Conservation (phyloP, 37 sponge, comb jelly and placozoan genomes). For the Lycopodina hypogea region DNA sequence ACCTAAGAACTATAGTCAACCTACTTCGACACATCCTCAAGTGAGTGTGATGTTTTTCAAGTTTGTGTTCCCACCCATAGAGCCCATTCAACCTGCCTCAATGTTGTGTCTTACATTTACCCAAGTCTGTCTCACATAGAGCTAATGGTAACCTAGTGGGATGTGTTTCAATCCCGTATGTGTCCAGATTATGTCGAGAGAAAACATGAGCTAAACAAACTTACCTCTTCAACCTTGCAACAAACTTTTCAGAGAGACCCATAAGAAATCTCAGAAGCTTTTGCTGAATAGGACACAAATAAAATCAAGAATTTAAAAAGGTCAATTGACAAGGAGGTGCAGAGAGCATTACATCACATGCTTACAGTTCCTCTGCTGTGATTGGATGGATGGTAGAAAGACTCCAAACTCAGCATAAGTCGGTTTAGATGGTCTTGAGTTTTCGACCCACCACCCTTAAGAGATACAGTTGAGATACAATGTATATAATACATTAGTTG, state of each 20-base stretch:
- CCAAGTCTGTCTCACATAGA: no score
- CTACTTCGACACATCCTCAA: no score
- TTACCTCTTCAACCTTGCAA: conserved; percentile 50
- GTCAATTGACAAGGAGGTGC: background rate
- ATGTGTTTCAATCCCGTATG: no score
- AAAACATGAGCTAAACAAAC: background rate
- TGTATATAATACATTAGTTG: background rate
- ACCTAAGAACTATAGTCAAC: no score
- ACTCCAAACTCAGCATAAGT: conserved; percentile 75
- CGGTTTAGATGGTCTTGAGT: conserved; percentile 61
- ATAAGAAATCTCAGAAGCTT: conserved; percentile 49
- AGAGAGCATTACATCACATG: background rate
- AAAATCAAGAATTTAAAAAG: background rate
- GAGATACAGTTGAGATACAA: background rate
- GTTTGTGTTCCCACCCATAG: no score
- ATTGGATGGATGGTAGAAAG: conserved; percentile 91
- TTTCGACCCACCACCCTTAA: conserved; percentile 53
- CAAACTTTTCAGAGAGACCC: conserved; percentile 30
- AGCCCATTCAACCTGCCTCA: no score
- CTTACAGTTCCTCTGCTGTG: conserved; percentile 71
- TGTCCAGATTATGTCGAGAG: no score
- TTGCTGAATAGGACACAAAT: conserved; percentile 20
- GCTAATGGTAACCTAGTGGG: no score
- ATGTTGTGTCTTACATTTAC: no score
- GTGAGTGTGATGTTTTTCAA: no score